Conservation (phyloP, 2,797 vertebrate species). For the Selene dorsalis region DNA sequence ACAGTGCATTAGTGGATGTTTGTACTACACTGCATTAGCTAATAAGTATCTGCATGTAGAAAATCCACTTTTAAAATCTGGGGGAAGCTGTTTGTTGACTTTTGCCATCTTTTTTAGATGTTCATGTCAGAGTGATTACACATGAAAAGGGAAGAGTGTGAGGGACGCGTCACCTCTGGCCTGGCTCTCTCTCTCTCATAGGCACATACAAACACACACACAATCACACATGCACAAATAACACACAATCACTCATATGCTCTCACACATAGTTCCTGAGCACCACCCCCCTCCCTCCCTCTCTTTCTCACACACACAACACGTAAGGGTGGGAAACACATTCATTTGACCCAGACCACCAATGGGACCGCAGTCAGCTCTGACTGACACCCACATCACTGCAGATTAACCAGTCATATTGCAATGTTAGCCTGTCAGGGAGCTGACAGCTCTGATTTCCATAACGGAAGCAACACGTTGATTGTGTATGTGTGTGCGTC, state of each 20-base stretch:
- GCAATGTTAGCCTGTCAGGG: conserved; percentile 66
- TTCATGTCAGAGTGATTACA: conserved; percentile 66
- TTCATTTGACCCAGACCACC: conserved; percentile 74
- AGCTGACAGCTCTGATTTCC: conserved; percentile 84
- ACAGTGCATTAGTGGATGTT: conserved; percentile 59
- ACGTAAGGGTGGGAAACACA: conserved; percentile 69
- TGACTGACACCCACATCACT: conserved; percentile 72
- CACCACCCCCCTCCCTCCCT: conserved; percentile 1
- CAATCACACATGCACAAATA: conserved; percentile 36
- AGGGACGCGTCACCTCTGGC: conserved; percentile 64
- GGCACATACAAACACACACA: conserved; percentile 32
- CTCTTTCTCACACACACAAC: conserved; percentile 5
- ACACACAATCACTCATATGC: conserved; percentile 45
- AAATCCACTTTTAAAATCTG: conserved; percentile 50
- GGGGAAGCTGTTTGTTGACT: conserved; percentile 62
- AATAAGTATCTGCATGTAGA: conserved; percentile 46
- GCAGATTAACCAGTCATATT: conserved; percentile 76
- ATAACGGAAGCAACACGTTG: conserved; percentile 76
- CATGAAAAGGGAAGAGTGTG: conserved; percentile 43
- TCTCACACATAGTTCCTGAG: conserved; percentile 39
- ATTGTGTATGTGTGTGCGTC: conserved; percentile 67
- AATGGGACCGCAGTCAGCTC: conserved; percentile 68
- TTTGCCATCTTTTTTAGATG: conserved; percentile 59
- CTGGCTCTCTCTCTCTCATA: conserved; percentile 29
- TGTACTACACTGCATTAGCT: conserved; percentile 59